phyloP scores from a whole-genome alignment of 2,113 vertebrate genomes.

The Sturnira hondurensis region DNA sequence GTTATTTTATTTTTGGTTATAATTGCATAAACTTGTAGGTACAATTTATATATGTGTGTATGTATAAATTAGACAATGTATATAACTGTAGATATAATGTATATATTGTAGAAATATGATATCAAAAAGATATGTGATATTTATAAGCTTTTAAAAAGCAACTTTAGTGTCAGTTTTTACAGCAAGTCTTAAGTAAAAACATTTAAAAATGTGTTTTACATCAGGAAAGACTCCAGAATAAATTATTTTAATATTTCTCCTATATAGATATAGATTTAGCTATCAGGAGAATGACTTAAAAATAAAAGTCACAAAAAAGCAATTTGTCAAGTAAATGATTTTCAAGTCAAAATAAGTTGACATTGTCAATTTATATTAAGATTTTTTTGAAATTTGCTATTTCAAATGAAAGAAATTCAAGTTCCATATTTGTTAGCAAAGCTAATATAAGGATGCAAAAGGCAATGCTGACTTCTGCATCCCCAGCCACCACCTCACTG shows the following conservation, averaged over 20 bases:
- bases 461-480: not conserved
- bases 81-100: not conserved
- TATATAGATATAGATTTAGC: not conserved
- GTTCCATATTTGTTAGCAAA: not conserved
- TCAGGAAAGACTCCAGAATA: not conserved
- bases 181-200: not conserved
- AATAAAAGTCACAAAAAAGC: not conserved
- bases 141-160: not conserved
- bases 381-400: not conserved
- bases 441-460: not conserved
- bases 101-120: too few relatives aligned
- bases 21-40: not conserved
- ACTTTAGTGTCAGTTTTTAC: not conserved
- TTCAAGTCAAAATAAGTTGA: conserved; percentile 1
- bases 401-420: conserved; percentile 13
- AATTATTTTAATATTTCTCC: conserved; percentile 1
- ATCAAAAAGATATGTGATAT: not conserved
- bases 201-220: not conserved
- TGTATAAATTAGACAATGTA: not conserved
- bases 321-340: not conserved
- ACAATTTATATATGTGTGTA: not conserved
- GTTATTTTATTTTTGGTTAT: not conserved
- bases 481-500: not conserved
- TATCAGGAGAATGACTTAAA: not conserved
- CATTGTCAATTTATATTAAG: not conserved